Evolutionary conservation across 2,888 invertebrate species (phyloP), one percentile per base, ranked within the genome.

Genomic region (Apomyelois bistriatella): DNA sequence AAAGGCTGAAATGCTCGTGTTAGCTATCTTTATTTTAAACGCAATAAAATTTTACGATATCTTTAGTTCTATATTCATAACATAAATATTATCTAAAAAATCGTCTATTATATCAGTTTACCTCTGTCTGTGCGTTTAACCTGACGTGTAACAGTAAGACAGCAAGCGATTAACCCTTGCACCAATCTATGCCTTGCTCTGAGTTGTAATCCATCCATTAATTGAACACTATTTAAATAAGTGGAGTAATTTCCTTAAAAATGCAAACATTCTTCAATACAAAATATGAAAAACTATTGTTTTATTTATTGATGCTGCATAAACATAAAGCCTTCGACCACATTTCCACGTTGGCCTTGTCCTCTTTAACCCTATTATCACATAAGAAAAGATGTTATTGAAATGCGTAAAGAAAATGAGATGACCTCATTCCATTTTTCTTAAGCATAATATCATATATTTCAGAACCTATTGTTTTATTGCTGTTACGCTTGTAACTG

Each of bases 361-460:
- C 32, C 46, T 32, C 15, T 32, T 46, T 46, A 46, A 46, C 46
- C 46, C 32, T 46, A 46, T 46, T 46, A 35, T 46, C 46, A 9
- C 32, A 9, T 32, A 46, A 35, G 35, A 32, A 32, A 46, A 16
- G 13, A 28, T 46, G 32, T 30, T 46, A 46, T 46, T 46, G 32
- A 32, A 35, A 46, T 32, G 35, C 16, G 46, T 12, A 9, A 12
- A 46, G 32, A 46, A 46, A 46, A 46, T 46, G 46, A 1, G 10
- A 30, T 46, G 46, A 46, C 46, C 46, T 46, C 46, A 46, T 46
- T 46, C 46, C 32, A 32, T 46, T 46, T n/a, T 32, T 32, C 46
- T 35, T 46, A 15, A 10, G 32, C 43, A 7, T 16, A 32, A 46
- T 46, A 32, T 15, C 46, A 35, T 46, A 46, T 43, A 46, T 46